Evolutionary conservation across 2,797 vertebrate genomes (phyloP), one percentile per base, ranked within the genome.

Genomic region (Hydrolagus colliei): DNA sequence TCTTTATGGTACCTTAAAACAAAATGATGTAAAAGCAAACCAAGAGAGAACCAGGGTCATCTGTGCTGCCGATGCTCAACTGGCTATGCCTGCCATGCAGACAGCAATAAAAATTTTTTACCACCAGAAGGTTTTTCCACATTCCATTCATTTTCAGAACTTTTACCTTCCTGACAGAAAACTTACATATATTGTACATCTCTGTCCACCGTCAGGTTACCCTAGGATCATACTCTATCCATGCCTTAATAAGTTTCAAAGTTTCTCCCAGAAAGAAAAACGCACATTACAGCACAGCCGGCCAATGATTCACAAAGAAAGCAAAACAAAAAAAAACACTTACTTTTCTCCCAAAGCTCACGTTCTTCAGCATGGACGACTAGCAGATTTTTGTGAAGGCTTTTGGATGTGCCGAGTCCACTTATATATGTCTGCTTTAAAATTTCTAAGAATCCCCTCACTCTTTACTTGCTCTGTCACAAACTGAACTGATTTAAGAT

Each of bases 401-500:
- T 5, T 13, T 84, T n/a, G 32, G 16, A 10, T 84, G 65, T 18
- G 8, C 41, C 41, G 20, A 20, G 4, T 41, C 35, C 79, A 41
- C 32, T 0, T 12, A 32, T 32, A 61, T 65, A 16, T 35, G 13
- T 68, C 41, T 82, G 22, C 62, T 41, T 13, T 84, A 75, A 63
- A 41, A 87, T 87, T 41, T 82, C 32, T 88, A 89, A 67, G 88
- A 87, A 88, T 86, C 86, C 87, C 87, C 88, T 73, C 88, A 91
- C 88, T 89, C 87, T 87, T 73, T 88, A 91, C 88, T 89, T 88
- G 80, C 87, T 88, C 87, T 87, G 87, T 89, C 86, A 72, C 86
- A 85, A 88, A 86, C 87, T 90, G 92, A 94, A 96, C 96, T 98
- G 96, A 97, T 97, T 97, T 96, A 97, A 98, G 96, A 96, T 93